Base-by-base conservation (phyloP, 2,888 invertebrate species). In the Heliconius erato region DNA sequence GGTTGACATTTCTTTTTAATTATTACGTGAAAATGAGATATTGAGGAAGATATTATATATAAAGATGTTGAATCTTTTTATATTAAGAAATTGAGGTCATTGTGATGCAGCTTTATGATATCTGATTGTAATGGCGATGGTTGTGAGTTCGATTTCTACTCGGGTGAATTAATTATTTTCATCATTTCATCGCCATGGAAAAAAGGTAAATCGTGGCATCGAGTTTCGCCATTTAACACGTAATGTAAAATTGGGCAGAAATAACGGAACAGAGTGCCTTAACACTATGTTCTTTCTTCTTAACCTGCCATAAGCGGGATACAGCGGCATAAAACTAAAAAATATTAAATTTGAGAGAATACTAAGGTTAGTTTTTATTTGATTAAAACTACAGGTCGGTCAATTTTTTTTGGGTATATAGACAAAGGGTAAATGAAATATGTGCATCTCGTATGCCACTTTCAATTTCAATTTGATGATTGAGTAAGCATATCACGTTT, bases 401-500 rank as follows among this genome's bases (percentile, higher is more conserved):
- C 0, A 16, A 67, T 16, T 0, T 19, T 67, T 26, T 2, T 2
- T 67, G 28, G 16, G 26, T 23, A n/a, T 23, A 32, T 32, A 71
- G n/a, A 71, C 23, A 35, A 40, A 35, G 19, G 19, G 54, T 23
- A 54, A 23, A 23, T 69, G 11, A 40, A 71, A 69, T 35, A 23
- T 69, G 3, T 35, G 9, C 35, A 32, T 40, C n/a, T n/a, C 4
- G 12, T 9, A 49, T 72, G 16, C 9, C 72, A 72, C 26, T 26
- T 16, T 49, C 72, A 3, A 72, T 72, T 44, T 16, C 26, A 49
- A 28, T 72, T 14, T 44, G 16, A 26, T 72, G 26, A 72, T 72
- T 49, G 26, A 16, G 72, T 72, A 49, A 49, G 44, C 44, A 72
- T 72, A 26, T 72, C 72, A 49, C 72, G 44, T 72, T 44, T 49